These are phyloP conservation scores for Etheostoma cragini DNA, from an alignment of 2,113 vertebrate genomes.

Conservation along the genomic window DNA sequence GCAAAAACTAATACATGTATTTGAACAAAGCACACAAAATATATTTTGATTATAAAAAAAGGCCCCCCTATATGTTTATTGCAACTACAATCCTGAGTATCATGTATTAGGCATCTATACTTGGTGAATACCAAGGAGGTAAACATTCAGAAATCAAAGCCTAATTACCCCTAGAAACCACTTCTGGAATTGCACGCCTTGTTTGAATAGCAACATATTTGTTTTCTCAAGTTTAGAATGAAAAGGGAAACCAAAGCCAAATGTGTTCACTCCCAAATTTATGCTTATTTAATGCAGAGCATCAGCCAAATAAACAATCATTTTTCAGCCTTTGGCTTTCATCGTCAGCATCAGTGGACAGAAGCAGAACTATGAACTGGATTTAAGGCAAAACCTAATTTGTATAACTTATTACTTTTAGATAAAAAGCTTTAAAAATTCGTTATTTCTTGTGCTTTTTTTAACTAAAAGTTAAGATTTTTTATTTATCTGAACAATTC, in stretches of 20 bases:
- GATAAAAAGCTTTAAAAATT: not conserved
- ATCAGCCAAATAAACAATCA: slow-evolving; percentile 30
- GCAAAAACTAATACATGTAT: not conserved
- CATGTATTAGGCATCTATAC: not conserved
- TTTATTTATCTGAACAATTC: not conserved
- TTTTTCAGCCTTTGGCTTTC: slow-evolving; percentile 37
- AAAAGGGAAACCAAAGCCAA: slow-evolving; percentile 39
- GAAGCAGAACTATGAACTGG: not conserved
- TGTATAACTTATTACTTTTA: not conserved
- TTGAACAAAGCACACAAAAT: slow-evolving; percentile 10
- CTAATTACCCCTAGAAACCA: slow-evolving; percentile 34
- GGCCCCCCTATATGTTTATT: not conserved
- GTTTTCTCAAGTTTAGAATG: slow-evolving; percentile 30
- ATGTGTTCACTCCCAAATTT: slow-evolving; percentile 26
- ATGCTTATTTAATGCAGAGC: slow-evolving; percentile 38
- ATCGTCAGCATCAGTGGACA: not conserved
- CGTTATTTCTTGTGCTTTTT: not conserved
- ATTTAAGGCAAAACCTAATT: not conserved
- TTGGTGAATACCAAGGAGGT: slow-evolving; percentile 23
- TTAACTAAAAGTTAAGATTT: not conserved
- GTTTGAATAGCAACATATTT: slow-evolving; percentile 13
- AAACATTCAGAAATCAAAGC: slow-evolving; percentile 35
- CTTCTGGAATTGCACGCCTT: slow-evolving; percentile 31
- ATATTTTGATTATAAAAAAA: not conserved
- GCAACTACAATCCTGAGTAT: not conserved